These are phyloP conservation scores for Peromyscus melanophrys DNA, from an alignment of 2,797 vertebrate species.

Conservation along the genomic window DNA sequence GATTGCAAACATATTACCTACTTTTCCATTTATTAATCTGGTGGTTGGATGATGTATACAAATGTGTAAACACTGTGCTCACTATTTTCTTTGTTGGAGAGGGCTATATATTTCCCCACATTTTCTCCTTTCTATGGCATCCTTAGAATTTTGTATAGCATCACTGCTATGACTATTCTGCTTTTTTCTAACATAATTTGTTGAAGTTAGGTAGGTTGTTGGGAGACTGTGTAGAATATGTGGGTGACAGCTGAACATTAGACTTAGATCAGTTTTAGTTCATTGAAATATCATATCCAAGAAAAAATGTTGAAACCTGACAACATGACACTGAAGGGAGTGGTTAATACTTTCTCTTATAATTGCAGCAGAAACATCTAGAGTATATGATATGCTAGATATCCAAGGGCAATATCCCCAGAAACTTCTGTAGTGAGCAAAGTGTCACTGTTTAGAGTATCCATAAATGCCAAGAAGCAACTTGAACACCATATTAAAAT, in stretches of 20 bases:
- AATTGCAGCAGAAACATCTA: background rate
- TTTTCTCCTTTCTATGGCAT: background rate
- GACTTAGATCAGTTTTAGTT: background rate
- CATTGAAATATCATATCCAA: background rate
- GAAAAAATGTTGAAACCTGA: background rate
- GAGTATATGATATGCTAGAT: background rate
- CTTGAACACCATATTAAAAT: background rate
- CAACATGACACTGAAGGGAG: background rate
- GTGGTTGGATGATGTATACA: background rate
- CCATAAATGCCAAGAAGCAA: background rate
- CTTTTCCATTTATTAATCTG: slow-evolving; percentile 5
- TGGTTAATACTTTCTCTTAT: background rate
- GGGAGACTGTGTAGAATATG: background rate
- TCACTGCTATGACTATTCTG: background rate
- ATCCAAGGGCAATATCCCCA: background rate
- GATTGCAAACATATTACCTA: background rate
- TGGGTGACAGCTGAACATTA: background rate
- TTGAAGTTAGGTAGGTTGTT: accelerated
- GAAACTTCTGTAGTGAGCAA: background rate
- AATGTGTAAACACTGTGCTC: background rate
- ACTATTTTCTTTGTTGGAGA: background rate
- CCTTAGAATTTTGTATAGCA: background rate
- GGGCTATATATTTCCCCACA: background rate
- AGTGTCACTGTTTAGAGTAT: background rate
- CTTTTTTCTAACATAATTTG: background rate